Percentiles rank a stretch among this genome's conserved stretches.
phyloP scores from a whole-genome alignment of 35 echinoderm and acorn worm species.

The Eucidaris tribuloides region DNA sequence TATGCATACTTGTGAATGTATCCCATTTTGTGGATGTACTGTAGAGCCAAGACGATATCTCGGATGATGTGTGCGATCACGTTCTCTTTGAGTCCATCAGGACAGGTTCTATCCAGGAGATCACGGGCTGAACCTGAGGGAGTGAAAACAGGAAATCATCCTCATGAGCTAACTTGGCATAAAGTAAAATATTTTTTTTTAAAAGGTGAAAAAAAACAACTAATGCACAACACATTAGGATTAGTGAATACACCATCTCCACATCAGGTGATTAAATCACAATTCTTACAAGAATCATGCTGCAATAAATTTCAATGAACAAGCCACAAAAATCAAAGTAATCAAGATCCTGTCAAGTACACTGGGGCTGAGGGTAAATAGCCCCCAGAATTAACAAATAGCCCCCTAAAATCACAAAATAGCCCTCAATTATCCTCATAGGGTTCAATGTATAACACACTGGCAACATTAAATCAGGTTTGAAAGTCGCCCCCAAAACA shows the following conservation, averaged over 20 bases:
- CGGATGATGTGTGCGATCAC: conserved; percentile 81
- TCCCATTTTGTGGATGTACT: conserved; percentile 93
- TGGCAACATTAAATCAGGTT: too few relatives aligned
- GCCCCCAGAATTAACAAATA: too few relatives aligned
- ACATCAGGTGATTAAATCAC: neutral
- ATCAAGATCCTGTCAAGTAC: too few relatives aligned
- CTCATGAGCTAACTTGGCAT: neutral
- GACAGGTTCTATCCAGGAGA: conserved; percentile 72
- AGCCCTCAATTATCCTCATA: too few relatives aligned
- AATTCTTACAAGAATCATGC: neutral
- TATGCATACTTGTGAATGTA: conserved; percentile 75
- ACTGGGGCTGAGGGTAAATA: too few relatives aligned
- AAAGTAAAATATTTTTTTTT: neutral
- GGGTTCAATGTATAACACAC: too few relatives aligned
- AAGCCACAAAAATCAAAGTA: too few relatives aligned
- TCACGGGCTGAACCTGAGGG: conserved; percentile 79
- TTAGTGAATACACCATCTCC: too few relatives aligned
- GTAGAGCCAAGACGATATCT: conserved; percentile 70
- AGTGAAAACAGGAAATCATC: neutral
- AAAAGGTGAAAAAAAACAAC: neutral
- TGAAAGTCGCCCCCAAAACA: too few relatives aligned
- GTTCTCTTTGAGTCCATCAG: conserved; percentile 84
- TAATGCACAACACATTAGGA: neutral
- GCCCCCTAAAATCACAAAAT: too few relatives aligned
- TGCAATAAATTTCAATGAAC: neutral